A percentile compares a stretch with the other conserved stretches of the same genome.
phyloP scores from a whole-genome alignment of 2,888 invertebrate genomes.

The Cryptosula pallasiana region DNA sequence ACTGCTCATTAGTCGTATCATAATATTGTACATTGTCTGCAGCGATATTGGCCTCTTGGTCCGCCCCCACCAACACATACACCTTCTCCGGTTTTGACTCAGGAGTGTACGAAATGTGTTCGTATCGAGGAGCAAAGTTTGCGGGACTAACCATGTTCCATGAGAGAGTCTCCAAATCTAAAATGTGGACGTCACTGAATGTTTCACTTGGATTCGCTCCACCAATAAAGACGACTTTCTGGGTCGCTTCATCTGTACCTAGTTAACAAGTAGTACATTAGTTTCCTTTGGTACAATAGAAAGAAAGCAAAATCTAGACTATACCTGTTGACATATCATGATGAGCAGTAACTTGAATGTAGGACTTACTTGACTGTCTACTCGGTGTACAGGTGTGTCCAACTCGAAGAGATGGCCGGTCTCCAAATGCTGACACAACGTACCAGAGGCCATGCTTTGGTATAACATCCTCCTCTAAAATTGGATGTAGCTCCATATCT shows the following conservation, averaged over 20 bases:
- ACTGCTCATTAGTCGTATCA: conserved; percentile 36
- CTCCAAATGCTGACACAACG: conserved; percentile 46
- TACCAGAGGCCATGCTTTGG: conserved; percentile 48
- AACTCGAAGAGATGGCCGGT: conserved; percentile 47
- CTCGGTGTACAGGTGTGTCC: conserved; percentile 45
- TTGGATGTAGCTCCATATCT: conserved; percentile 49
- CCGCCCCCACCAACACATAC: conserved; percentile 50
- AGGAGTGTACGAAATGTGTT: conserved; percentile 46
- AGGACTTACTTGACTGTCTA: not conserved
- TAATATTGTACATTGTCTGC: conserved; percentile 41
- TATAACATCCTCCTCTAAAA: conserved; percentile 39
- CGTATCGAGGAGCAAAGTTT: conserved; percentile 47
- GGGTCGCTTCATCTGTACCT: conserved; percentile 33
- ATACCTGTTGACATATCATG: too few relatives aligned
- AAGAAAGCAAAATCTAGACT: too few relatives aligned
- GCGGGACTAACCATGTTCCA: conserved; percentile 46
- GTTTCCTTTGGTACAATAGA: too few relatives aligned
- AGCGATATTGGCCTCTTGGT: conserved; percentile 46
- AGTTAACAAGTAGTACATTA: too few relatives aligned
- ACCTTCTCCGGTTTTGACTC: conserved; percentile 37
- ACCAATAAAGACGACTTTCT: conserved; percentile 48
- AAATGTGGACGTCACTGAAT: conserved; percentile 45
- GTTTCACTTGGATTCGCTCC: conserved; percentile 52
- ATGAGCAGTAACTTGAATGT: too few relatives aligned
- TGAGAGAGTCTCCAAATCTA: conserved; percentile 43